Percentiles rank a stretch among this genome's conserved stretches.
phyloP scores from a whole-genome alignment of 2,797 vertebrate species.

The Apogon hyalosoma region DNA sequence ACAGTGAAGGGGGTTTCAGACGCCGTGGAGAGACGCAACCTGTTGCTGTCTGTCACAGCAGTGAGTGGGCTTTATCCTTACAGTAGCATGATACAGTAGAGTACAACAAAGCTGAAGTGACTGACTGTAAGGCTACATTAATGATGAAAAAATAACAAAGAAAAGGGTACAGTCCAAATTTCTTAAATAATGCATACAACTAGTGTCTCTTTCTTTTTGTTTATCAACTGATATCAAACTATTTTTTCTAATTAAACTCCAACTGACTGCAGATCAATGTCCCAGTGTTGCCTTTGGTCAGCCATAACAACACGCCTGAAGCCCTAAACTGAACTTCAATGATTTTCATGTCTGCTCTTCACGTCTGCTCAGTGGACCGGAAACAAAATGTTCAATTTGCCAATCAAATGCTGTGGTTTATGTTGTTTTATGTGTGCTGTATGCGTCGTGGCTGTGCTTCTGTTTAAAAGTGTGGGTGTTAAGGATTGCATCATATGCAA shows the following conservation, averaged over 20 bases:
- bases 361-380: conserved; percentile 48
- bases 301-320: conserved; percentile 42
- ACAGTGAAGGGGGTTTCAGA: conserved; percentile 26
- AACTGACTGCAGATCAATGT: conserved; percentile 59
- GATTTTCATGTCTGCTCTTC: conserved; percentile 62
- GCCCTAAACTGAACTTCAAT: conserved; percentile 55
- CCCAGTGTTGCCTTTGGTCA: conserved; percentile 42
- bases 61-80: conserved; percentile 56
- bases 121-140: not conserved
- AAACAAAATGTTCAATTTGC: conserved; percentile 62
- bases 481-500: conserved; percentile 16
- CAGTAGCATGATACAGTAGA: conserved; percentile 55
- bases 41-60: conserved; percentile 75
- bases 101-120: conserved; percentile 9
- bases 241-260: not conserved
- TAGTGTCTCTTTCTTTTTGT: not conserved
- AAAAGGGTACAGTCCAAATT: not conserved
- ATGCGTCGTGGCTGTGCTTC: not conserved
- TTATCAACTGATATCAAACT: not conserved
- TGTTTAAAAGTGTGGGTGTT: conserved; percentile 28
- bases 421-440: conserved; percentile 20
- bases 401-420: conserved; percentile 61
- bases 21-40: conserved; percentile 53
- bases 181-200: not conserved
- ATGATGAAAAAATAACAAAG: not conserved